A percentile compares a stretch with the other conserved stretches of the same genome.
Evolutionary conservation across 2,113 vertebrate genomes (phyloP).

Genomic region (Cathartes aura): DNA sequence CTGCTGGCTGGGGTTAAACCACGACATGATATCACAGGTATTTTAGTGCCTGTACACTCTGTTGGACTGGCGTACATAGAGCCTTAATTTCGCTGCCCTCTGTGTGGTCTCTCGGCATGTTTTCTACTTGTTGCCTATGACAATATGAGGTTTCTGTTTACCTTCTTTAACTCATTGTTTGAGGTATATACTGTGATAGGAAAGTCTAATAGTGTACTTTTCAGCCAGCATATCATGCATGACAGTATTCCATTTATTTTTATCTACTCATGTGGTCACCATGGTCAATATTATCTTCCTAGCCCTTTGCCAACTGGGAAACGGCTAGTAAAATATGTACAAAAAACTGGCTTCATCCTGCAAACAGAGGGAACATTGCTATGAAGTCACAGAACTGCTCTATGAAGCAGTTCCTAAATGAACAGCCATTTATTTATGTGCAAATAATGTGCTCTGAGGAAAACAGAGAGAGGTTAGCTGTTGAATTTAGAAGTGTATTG

Average conservation of each 20-base stretch:
- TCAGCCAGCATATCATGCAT: background rate
- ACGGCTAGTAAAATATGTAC: background rate
- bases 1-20: no score
- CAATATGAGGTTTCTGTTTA: background rate
- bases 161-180: constrained; percentile 29
- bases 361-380: background rate
- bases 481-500: background rate
- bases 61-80: background rate
- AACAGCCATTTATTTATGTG: background rate
- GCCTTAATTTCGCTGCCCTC: background rate
- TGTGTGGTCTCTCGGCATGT: constrained; percentile 9
- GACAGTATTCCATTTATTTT: background rate
- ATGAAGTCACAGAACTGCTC: background rate
- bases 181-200: background rate
- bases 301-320: background rate
- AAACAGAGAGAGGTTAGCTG: background rate
- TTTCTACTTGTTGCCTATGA: constrained; percentile 18
- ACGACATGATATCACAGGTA: background rate
- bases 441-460: background rate
- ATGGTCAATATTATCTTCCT: background rate
- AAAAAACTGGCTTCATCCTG: background rate
- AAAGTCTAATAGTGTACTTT: constrained; percentile 19
- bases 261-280: constrained; percentile 14
- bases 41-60: background rate
- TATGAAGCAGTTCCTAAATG: background rate